phyloP scores from a whole-genome alignment of 2,113 vertebrate genomes.

The Lophura nycthemera region DNA sequence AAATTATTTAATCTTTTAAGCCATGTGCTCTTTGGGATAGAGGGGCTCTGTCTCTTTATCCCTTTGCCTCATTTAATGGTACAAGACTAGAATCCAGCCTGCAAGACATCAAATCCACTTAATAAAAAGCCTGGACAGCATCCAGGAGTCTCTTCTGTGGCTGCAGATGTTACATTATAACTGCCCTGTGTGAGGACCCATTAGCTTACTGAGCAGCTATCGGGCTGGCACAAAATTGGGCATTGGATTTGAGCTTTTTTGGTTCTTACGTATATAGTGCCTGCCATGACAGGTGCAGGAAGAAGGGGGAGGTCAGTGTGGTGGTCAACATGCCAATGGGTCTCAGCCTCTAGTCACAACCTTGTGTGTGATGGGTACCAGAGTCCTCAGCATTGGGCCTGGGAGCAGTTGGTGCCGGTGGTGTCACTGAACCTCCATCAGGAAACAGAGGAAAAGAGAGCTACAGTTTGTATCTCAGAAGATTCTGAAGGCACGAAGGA shows the following conservation, averaged over 20 bases:
- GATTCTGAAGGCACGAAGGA: neutral
- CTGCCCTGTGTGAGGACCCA: neutral
- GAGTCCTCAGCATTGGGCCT: neutral
- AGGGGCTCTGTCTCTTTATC: slow-evolving; percentile 31
- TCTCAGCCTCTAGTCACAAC: neutral
- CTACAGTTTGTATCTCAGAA: neutral
- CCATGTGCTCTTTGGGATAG: neutral
- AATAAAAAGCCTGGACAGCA: slow-evolving; percentile 28
- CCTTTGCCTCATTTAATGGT: slow-evolving; percentile 39
- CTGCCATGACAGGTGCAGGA: neutral
- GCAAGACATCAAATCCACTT: slow-evolving; percentile 44
- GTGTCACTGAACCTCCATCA: fast-evolving
- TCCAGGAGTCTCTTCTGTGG: neutral
- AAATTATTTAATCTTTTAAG: slow-evolving; percentile 63
- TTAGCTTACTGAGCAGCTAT: neutral
- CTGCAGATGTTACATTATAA: slow-evolving; percentile 17
- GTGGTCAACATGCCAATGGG: neutral
- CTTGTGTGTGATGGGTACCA: neutral
- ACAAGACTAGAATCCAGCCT: slow-evolving; percentile 43
- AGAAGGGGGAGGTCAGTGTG: neutral
- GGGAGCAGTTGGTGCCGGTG: fast-evolving
- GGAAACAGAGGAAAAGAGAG: fast-evolving
- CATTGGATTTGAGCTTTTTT: neutral
- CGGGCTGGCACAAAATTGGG: neutral
- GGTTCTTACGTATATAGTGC: neutral